Conservation (phyloP, 2,797 vertebrate species). For the Sandelia bainsii region DNA sequence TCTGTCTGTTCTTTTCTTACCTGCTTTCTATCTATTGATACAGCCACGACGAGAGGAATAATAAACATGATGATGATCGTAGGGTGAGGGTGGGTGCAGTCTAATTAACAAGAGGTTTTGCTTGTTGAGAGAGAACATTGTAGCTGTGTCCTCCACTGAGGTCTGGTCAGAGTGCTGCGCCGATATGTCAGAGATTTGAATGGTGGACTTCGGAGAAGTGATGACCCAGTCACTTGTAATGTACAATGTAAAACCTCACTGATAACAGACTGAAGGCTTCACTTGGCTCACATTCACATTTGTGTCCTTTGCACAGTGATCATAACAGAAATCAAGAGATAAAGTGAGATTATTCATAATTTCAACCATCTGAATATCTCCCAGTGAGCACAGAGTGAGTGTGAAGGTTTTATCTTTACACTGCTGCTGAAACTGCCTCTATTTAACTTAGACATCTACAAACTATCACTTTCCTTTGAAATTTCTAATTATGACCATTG, state of each 20-base stretch:
- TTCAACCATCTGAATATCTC: no score
- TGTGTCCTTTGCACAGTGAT: not conserved
- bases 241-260: not conserved
- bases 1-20: conserved; percentile 23
- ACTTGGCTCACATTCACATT: not conserved
- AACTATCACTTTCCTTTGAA: no score
- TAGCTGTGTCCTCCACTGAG: conserved; percentile 36
- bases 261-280: not conserved
- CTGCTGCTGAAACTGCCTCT: no score
- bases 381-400: no score
- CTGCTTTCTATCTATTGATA: conserved; percentile 30
- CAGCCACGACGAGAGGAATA: conserved; percentile 35
- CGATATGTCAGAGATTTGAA: not conserved
- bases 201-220: conserved; percentile 21
- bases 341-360: not conserved
- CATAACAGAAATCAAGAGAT: not conserved
- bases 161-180: conserved; percentile 30
- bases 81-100: conserved; percentile 41
- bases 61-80: conserved; percentile 49
- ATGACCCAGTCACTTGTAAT: not conserved
- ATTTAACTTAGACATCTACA: no score
- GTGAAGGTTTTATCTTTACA: no score
- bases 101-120: conserved; percentile 28
- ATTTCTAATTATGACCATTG: no score
- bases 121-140: conserved; percentile 37